Percentiles rank a stretch among this genome's conserved stretches.
These are phyloP conservation scores for Falco concolor DNA, from an alignment of 2,797 vertebrate species.

Conservation along the genomic window DNA sequence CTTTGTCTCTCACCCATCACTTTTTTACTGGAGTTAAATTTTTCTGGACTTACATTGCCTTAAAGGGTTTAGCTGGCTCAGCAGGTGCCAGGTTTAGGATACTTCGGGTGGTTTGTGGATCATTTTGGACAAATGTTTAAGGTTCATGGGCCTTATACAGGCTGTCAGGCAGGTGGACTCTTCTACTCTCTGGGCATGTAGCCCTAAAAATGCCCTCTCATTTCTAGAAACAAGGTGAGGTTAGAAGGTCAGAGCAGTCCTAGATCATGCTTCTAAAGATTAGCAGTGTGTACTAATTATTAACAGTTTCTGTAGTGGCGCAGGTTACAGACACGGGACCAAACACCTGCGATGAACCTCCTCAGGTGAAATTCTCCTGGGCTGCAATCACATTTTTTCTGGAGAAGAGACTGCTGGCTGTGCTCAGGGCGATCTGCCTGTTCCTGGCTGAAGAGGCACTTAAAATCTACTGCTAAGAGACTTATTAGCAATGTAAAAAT, in stretches of 20 bases:
- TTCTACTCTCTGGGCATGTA: not conserved
- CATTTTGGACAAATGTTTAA: not conserved
- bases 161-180: not conserved
- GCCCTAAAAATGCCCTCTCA: not conserved
- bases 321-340: not conserved
- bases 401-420: constrained; percentile 10
- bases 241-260: not conserved
- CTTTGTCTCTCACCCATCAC: not conserved
- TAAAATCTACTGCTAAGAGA: constrained; percentile 24
- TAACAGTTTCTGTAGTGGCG: not conserved
- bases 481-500: constrained; percentile 49
- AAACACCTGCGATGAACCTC: constrained; percentile 18
- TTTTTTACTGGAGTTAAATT: not conserved
- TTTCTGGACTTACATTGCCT: not conserved
- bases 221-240: not conserved
- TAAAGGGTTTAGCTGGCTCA: not conserved
- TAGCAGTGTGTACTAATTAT: not conserved
- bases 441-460: constrained; percentile 20
- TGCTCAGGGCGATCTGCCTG: not conserved
- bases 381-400: not conserved
- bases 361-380: not conserved
- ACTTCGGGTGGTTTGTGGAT: not conserved
- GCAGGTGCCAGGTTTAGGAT: not conserved
- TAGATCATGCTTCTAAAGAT: not conserved
- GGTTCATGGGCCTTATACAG: rapidly evolving